These are phyloP conservation scores for Channa maculata DNA, from an alignment of 2,113 vertebrate genomes.

Conservation along the genomic window DNA sequence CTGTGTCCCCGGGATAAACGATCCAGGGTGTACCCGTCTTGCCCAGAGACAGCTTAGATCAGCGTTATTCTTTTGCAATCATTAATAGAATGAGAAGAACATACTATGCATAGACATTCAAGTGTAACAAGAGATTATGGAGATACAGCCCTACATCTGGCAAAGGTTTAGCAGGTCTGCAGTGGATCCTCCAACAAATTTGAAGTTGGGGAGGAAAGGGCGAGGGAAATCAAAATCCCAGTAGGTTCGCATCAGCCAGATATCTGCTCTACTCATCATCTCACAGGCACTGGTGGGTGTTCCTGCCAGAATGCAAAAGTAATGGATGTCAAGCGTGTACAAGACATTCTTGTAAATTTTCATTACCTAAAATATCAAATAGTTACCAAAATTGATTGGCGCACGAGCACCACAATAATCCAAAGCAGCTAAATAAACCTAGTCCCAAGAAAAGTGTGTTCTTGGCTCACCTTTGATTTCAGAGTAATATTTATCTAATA, in stretches of 20 bases:
- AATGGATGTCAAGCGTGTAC: not conserved
- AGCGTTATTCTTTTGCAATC: too few relatives aligned
- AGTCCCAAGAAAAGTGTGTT: too few relatives aligned
- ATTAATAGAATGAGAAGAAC: too few relatives aligned
- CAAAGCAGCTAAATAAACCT: too few relatives aligned
- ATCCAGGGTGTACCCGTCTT: too few relatives aligned
- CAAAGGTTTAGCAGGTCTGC: constrained; percentile 89
- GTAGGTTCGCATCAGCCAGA: constrained; percentile 92
- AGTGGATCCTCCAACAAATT: constrained; percentile 93
- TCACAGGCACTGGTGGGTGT: constrained; percentile 88
- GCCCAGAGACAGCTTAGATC: too few relatives aligned
- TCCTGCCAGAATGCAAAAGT: constrained; percentile 74
- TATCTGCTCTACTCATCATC: constrained; percentile 88
- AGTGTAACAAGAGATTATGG: not conserved
- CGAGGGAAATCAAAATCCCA: constrained; percentile 95
- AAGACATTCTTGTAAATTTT: not conserved
- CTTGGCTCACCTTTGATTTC: constrained; percentile 75
- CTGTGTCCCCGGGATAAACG: too few relatives aligned
- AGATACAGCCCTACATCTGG: constrained; percentile 61
- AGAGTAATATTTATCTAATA: constrained; percentile 75
- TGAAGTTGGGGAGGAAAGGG: constrained; percentile 91
- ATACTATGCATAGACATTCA: too few relatives aligned
- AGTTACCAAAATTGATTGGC: not conserved
- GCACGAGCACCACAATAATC: too few relatives aligned
- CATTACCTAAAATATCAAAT: not conserved